These are phyloP conservation scores for Mesocricetus auratus DNA, from an alignment of 2,113 vertebrate genomes.

Conservation along the genomic window DNA sequence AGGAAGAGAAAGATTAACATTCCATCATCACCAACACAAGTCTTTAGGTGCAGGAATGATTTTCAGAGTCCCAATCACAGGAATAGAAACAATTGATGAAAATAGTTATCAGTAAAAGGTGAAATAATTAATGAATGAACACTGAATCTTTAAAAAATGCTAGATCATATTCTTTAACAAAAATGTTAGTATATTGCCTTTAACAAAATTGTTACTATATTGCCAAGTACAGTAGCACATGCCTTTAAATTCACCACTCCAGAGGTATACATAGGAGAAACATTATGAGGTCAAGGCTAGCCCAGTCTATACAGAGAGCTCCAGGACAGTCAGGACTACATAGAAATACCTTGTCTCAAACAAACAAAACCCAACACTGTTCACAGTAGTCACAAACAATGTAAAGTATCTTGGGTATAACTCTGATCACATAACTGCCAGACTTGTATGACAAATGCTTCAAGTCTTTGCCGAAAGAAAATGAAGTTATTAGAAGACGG, in stretches of 20 bases:
- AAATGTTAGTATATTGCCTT: not conserved
- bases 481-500: not conserved
- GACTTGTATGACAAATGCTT: not conserved
- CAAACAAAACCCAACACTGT: not conserved
- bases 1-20: not conserved
- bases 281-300: not conserved
- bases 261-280: not conserved
- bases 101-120: not conserved
- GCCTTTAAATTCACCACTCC: not conserved
- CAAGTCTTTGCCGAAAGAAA: not conserved
- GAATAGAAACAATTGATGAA: not conserved
- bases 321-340: not conserved
- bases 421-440: not conserved
- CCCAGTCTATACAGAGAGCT: too few species aligned
- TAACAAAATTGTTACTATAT: not conserved
- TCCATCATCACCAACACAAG: not conserved
- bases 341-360: not conserved
- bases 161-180: not conserved
- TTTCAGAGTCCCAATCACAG: not conserved
- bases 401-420: not conserved
- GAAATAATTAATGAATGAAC: constrained; percentile 4
- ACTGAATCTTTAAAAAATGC: not conserved
- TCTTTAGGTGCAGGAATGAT: not conserved
- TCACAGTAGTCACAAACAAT: not conserved
- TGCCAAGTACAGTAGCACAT: not conserved